Conservation (phyloP, 2,113 vertebrate genomes). For the Probosciger aterrimus region DNA sequence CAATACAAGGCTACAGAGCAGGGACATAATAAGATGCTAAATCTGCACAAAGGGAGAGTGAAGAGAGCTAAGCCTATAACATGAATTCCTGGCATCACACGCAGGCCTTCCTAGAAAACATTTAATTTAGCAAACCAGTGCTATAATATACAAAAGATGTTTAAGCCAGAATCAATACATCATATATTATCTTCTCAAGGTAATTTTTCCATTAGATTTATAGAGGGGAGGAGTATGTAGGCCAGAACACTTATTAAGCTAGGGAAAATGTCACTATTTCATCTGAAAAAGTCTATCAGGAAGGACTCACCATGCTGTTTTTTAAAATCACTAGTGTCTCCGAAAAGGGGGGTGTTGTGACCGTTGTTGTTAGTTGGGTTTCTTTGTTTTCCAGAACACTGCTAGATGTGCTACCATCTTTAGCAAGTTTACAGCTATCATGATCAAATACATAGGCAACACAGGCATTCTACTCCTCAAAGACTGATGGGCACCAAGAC, state of each 20-base stretch:
- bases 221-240: neutral
- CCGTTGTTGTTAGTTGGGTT: neutral
- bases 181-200: neutral
- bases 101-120: neutral
- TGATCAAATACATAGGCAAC: neutral
- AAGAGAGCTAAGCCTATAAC: neutral
- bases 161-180: neutral
- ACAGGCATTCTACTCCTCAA: neutral
- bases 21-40: neutral
- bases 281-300: neutral
- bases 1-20: neutral
- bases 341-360: fast-evolving
- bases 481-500: neutral
- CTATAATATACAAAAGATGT: neutral
- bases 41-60: neutral
- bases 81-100: neutral
- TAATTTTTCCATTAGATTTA: neutral
- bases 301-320: neutral
- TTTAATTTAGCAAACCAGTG: neutral
- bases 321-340: neutral
- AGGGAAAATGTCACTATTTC: neutral
- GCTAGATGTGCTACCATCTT: neutral
- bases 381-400: neutral
- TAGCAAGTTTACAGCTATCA: neutral
- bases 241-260: neutral